These are phyloP conservation scores for Harpagifer antarcticus DNA, from an alignment of 2,797 vertebrate genomes.

Conservation along the genomic window DNA sequence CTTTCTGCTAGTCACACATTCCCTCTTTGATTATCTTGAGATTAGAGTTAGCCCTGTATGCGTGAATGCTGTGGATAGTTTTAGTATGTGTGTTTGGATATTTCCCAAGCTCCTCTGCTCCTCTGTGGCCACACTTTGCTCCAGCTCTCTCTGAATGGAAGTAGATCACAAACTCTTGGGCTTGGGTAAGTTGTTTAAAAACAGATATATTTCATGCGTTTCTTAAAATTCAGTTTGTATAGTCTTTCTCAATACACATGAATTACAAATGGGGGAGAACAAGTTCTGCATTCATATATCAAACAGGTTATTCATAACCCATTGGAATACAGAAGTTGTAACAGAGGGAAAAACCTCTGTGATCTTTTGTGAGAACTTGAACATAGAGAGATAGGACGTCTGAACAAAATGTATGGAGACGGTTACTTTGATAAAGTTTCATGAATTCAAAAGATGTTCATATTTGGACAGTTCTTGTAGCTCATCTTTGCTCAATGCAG, in stretches of 20 bases:
- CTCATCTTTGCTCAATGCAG: slow-evolving; percentile 21
- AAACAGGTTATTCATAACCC: slow-evolving; percentile 23
- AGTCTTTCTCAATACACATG: slow-evolving; percentile 18
- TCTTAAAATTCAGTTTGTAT: slow-evolving; percentile 43
- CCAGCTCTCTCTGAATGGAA: slow-evolving; percentile 32
- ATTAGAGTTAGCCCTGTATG: slow-evolving; percentile 41
- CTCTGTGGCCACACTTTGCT: slow-evolving; percentile 38
- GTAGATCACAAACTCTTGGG: slow-evolving; percentile 43
- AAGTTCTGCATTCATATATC: background rate
- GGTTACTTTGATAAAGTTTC: slow-evolving; percentile 35
- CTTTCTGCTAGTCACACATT: slow-evolving; percentile 43
- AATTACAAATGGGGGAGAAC: slow-evolving; percentile 28
- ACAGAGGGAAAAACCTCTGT: slow-evolving; percentile 8
- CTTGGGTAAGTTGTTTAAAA: slow-evolving; percentile 42
- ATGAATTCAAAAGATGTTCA: slow-evolving; percentile 31
- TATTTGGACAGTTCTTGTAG: slow-evolving; percentile 21
- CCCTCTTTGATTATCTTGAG: slow-evolving; percentile 47
- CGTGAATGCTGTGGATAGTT: slow-evolving; percentile 36
- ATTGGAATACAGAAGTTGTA: slow-evolving; percentile 10
- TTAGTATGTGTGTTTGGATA: slow-evolving; percentile 34
- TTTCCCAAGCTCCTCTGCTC: slow-evolving; percentile 31
- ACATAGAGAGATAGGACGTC: slow-evolving; percentile 19
- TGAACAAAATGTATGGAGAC: slow-evolving; percentile 30
- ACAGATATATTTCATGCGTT: slow-evolving; percentile 18
- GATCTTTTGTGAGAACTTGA: slow-evolving; percentile 25